A percentile compares a stretch with the other conserved stretches of the same genome.
These are phyloP conservation scores for Mesodorylaimus sp. DNA, from an alignment of 2,888 invertebrate species.

Conservation along the genomic window DNA sequence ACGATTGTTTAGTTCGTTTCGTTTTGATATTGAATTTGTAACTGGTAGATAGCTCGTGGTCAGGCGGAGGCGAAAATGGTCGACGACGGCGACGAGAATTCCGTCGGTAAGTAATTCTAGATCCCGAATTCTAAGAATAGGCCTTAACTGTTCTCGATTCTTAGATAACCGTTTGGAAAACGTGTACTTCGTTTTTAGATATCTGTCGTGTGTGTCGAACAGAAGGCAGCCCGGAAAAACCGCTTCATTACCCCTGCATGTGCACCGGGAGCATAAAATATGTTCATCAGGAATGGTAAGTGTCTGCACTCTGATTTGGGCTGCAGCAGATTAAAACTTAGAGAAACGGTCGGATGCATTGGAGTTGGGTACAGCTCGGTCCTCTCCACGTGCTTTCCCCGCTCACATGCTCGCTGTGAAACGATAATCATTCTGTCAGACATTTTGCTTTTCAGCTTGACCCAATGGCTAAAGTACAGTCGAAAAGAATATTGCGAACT, in stretches of 20 bases:
- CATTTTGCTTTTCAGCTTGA: constrained; percentile 51
- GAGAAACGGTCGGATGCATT: neutral
- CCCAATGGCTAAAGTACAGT: constrained; percentile 97
- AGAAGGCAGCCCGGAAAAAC: constrained; percentile 73
- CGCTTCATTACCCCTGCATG: constrained; percentile 90
- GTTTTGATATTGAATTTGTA: too few species aligned
- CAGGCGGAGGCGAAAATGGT: too few species aligned
- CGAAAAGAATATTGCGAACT: constrained; percentile 95
- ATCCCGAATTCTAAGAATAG: too few species aligned
- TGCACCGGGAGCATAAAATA: constrained; percentile 98
- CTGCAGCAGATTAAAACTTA: neutral
- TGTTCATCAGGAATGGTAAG: constrained; percentile 76
- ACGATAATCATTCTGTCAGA: too few species aligned
- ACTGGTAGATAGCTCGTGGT: too few species aligned
- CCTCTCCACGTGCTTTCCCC: too few species aligned
- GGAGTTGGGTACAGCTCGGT: neutral
- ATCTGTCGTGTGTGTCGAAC: constrained; percentile 95
- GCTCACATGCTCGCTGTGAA: too few species aligned
- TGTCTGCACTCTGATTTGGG: neutral
- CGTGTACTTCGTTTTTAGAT: constrained; percentile 44
- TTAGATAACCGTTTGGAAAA: too few species aligned
- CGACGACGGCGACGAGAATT: too few species aligned
- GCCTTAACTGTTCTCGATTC: too few species aligned
- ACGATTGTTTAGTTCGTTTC: too few species aligned
- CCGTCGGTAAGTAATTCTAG: too few species aligned